These are phyloP conservation scores for Prionailurus bengalensis DNA, from an alignment of 2,113 vertebrate genomes.

Conservation along the genomic window DNA sequence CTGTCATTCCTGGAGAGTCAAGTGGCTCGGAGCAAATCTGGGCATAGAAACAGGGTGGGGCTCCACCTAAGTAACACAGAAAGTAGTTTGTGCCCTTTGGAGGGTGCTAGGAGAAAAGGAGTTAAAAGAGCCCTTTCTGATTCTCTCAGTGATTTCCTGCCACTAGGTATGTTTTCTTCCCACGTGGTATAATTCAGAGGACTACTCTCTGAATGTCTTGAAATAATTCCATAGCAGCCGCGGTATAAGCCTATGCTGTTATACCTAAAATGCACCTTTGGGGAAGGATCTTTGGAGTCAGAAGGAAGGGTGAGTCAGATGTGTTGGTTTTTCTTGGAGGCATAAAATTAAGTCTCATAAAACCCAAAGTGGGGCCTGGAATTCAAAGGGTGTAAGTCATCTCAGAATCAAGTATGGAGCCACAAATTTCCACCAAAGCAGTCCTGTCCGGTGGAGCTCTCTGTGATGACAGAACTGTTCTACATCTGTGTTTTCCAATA, in stretches of 20 bases:
- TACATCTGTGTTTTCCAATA: background rate
- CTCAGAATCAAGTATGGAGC: background rate
- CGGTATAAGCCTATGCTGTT: background rate
- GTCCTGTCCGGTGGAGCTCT: background rate
- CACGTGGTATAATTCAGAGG: background rate
- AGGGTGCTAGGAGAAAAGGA: background rate
- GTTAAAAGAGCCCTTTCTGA: background rate
- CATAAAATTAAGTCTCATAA: slow-evolving; percentile 61
- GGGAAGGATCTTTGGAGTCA: slow-evolving; percentile 32
- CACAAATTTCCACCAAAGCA: slow-evolving; percentile 23
- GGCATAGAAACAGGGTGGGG: background rate
- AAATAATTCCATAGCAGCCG: background rate
- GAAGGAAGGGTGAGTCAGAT: background rate
- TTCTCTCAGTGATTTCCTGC: background rate
- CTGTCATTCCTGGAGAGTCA: slow-evolving; percentile 51
- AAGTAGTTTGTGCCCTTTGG: slow-evolving; percentile 15
- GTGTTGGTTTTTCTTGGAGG: slow-evolving; percentile 49
- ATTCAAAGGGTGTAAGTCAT: slow-evolving; percentile 5
- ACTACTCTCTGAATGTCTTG: background rate
- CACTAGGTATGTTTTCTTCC: background rate
- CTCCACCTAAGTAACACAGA: background rate
- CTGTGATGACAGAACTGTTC: background rate
- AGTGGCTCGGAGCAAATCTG: slow-evolving; percentile 55
- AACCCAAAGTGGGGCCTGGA: background rate
- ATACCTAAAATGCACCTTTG: background rate